Evolutionary conservation across 2,797 vertebrate species (phyloP).

Genomic region (Poecilia wingei): DNA sequence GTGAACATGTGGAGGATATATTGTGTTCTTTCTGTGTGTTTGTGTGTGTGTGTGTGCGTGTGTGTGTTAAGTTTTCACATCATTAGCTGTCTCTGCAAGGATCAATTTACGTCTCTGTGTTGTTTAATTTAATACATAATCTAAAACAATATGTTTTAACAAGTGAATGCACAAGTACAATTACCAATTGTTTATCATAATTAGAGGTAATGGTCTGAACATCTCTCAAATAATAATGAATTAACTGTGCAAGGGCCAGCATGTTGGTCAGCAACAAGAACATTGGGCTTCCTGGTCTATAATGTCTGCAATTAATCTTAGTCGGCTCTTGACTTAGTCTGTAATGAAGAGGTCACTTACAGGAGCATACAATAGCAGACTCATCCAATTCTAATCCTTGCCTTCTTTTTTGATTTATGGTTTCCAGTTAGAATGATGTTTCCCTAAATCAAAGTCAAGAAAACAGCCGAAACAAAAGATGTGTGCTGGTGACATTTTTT

Average conservation of each 20-base stretch:
- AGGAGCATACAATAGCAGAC: conserved; percentile 42
- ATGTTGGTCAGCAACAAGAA: conserved; percentile 78
- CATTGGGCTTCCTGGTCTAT: conserved; percentile 59
- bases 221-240: conserved; percentile 74
- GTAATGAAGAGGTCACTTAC: conserved; percentile 59
- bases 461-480: neutral
- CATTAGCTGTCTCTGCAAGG: neutral
- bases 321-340: conserved; percentile 51
- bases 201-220: conserved; percentile 60
- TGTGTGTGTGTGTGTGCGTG: no score
- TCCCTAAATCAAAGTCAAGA: conserved; percentile 1
- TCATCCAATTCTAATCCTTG: conserved; percentile 3
- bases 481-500: neutral
- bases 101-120: neutral
- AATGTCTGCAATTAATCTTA: conserved; percentile 67
- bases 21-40: neutral
- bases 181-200: conserved; percentile 75
- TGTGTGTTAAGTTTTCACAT: neutral
- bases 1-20: neutral
- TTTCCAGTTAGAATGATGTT: neutral
- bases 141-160: conserved; percentile 44
- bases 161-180: conserved; percentile 60
- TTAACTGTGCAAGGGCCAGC: conserved; percentile 66
- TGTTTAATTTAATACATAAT: conserved; percentile 51
- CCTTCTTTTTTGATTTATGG: neutral